A percentile compares a stretch with the other conserved stretches of the same genome.
Conservation (phyloP, 2,797 vertebrate genomes). For the Strix occidentalis region DNA sequence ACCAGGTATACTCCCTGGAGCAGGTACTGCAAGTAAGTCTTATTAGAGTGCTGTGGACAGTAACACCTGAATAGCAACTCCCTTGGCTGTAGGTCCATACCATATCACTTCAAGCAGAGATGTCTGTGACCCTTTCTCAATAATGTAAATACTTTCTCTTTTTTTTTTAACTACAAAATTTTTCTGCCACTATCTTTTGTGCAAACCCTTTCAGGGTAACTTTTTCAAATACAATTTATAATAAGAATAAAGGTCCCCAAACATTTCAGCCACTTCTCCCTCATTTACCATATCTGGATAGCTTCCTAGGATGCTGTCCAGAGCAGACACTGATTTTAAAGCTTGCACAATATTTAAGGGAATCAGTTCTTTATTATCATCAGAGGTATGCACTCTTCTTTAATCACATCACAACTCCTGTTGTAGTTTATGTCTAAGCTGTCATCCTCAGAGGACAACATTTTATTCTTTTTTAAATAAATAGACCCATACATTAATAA, state of each 20-base stretch:
- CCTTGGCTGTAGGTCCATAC: not conserved
- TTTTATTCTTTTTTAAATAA: constrained; percentile 31
- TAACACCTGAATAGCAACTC: not conserved
- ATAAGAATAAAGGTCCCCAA: not conserved
- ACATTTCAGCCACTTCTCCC: constrained; percentile 6
- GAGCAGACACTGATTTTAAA: constrained; percentile 20
- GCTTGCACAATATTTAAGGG: constrained; percentile 18
- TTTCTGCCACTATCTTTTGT: not conserved
- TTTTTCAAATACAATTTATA: not conserved
- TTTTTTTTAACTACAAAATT: not conserved
- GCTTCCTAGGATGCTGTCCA: constrained; percentile 26
- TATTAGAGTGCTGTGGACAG: not conserved
- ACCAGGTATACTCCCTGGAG: not conserved
- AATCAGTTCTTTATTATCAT: constrained; percentile 20
- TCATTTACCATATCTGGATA: constrained; percentile 35
- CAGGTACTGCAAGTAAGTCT: not conserved
- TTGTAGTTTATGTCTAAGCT: constrained; percentile 17
- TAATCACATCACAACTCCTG: constrained; percentile 23
- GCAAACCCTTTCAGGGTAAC: not conserved
- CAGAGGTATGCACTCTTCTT: constrained; percentile 4
- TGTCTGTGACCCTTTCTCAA: not conserved
- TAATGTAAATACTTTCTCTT: not conserved
- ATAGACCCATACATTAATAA: not conserved
- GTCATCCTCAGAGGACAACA: not conserved
- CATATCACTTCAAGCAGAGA: not conserved